Evolutionary conservation across 2,113 vertebrate species (phyloP).

Genomic region (Mesoclemmys tuberculata): DNA sequence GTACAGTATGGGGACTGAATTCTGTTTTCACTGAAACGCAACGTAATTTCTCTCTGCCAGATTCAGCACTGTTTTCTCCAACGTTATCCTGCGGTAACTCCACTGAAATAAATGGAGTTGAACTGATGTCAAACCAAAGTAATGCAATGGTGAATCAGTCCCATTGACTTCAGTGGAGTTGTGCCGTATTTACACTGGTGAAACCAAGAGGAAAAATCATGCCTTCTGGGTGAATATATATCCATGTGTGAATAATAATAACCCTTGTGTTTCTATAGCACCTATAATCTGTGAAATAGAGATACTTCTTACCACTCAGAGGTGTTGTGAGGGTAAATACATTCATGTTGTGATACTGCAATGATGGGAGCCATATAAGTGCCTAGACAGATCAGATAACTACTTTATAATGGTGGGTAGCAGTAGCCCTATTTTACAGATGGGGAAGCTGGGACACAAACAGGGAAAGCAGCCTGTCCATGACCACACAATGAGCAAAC

Average conservation of each 20-base stretch:
- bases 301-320: not conserved
- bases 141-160: not conserved
- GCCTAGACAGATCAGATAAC: not conserved
- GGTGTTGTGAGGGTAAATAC: not conserved
- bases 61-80: conserved; percentile 36
- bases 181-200: not conserved
- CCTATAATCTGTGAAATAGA: not conserved
- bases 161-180: not conserved
- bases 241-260: not conserved
- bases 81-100: conserved; percentile 57
- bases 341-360: not conserved
- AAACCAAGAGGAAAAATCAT: not conserved
- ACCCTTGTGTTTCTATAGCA: not conserved
- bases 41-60: conserved; percentile 44
- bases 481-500: not conserved
- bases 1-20: conserved; percentile 25
- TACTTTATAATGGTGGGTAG: not conserved
- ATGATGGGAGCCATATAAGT: not conserved
- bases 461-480: not conserved
- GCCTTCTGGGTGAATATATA: not conserved
- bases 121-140: conserved; percentile 14
- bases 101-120: conserved; percentile 61
- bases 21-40: not conserved
- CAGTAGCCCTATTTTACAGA: not conserved
- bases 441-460: not conserved